phyloP scores from a whole-genome alignment of 2,888 invertebrate species.

The Watsonalla cultraria region DNA sequence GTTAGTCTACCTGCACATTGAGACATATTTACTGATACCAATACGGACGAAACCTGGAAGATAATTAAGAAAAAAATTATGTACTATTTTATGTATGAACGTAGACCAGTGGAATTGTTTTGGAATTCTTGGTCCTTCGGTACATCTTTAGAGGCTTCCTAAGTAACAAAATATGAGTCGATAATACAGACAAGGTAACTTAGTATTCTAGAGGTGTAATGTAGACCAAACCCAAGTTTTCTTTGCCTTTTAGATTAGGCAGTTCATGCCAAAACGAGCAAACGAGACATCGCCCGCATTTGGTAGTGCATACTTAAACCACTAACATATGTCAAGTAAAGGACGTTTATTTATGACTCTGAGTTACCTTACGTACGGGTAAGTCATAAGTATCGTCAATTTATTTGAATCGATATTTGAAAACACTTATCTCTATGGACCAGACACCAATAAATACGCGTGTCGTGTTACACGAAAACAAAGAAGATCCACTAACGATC shows the following conservation, averaged over 20 bases:
- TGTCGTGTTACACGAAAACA: constrained; percentile 1
- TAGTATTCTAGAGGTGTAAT: too few relatives aligned
- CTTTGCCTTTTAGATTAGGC: neutral
- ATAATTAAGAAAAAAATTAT: too few relatives aligned
- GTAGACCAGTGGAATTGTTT: too few relatives aligned
- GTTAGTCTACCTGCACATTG: too few relatives aligned
- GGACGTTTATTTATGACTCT: constrained; percentile 15
- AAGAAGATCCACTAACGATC: neutral
- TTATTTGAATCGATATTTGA: neutral
- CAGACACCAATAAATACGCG: neutral
- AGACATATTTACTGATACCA: too few relatives aligned
- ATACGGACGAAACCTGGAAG: too few relatives aligned
- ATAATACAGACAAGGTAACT: too few relatives aligned
- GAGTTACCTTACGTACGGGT: neutral
- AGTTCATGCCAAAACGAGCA: constrained; percentile 23
- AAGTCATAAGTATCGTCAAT: neutral
- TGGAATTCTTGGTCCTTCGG: too few relatives aligned
- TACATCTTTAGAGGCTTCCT: too few relatives aligned
- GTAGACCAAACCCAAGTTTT: neutral
- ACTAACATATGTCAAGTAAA: constrained; percentile 26
- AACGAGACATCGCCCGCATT: constrained; percentile 34
- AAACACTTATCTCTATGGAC: neutral
- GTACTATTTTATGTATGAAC: too few relatives aligned
- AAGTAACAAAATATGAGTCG: too few relatives aligned
- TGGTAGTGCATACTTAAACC: constrained; percentile 33